These are phyloP conservation scores for Chamaedrilus cognettii DNA, from an alignment of 2,888 invertebrate species.

Conservation along the genomic window DNA sequence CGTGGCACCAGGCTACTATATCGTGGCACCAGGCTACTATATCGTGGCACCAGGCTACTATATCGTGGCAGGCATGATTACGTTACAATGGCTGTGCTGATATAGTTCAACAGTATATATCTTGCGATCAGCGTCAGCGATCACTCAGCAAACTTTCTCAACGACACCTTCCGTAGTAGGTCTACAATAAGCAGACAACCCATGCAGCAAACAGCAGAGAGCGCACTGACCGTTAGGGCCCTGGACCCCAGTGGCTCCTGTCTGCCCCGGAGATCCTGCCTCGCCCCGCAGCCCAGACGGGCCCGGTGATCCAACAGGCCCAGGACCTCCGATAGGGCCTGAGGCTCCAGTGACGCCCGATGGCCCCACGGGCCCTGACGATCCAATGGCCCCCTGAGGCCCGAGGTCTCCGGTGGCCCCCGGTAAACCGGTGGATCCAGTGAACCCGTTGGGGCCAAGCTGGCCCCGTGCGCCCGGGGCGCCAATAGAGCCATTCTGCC, in stretches of 20 bases:
- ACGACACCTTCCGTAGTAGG: too few relatives aligned
- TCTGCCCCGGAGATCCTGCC: conserved; percentile 17
- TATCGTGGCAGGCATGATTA: too few relatives aligned
- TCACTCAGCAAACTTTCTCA: too few relatives aligned
- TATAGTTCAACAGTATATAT: too few relatives aligned
- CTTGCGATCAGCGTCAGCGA: too few relatives aligned
- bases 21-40: too few relatives aligned
- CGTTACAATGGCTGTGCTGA: too few relatives aligned
- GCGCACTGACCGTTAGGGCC: conserved; percentile 26
- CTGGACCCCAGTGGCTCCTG: conserved; percentile 20
- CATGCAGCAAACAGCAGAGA: conserved; percentile 43
- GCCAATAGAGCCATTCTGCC: conserved; percentile 7
- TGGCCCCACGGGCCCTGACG: conserved; percentile 33
- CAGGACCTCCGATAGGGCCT: background rate
- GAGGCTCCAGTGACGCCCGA: conserved; percentile 12
- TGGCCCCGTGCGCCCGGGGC: conserved; percentile 9
- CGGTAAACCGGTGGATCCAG: conserved; percentile 7
- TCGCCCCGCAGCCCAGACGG: conserved; percentile 23
- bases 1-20: too few relatives aligned
- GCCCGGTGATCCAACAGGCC: conserved; percentile 13
- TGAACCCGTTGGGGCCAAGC: background rate
- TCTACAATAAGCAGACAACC: too few relatives aligned
- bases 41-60: too few relatives aligned
- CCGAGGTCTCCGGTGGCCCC: conserved; percentile 16
- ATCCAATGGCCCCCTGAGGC: conserved; percentile 20